These are phyloP conservation scores for Ectropis grisescens DNA, from an alignment of 1,140 invertebrate genomes.

Conservation along the genomic window DNA sequence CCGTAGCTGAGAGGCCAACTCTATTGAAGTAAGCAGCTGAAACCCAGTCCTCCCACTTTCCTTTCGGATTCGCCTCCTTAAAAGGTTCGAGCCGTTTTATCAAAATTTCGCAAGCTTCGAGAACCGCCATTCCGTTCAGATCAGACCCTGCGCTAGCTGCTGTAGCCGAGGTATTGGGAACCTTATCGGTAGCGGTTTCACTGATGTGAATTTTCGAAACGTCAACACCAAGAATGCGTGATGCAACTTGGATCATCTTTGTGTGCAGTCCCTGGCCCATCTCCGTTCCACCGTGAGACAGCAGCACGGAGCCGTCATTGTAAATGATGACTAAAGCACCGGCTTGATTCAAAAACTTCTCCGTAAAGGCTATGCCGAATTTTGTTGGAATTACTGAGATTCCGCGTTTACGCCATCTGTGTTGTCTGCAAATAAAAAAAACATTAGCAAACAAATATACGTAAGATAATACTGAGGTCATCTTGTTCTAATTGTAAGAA, in stretches of 20 bases:
- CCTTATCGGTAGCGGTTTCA: conserved; percentile 93
- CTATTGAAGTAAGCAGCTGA: conserved; percentile 83
- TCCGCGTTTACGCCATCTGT: conserved; percentile 91
- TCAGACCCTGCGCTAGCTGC: conserved; percentile 94
- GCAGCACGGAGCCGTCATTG: conserved; percentile 90
- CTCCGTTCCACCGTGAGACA: conserved; percentile 94
- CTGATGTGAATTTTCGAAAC: conserved; percentile 85
- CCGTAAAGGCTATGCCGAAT: conserved; percentile 90
- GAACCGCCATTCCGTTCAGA: conserved; percentile 94
- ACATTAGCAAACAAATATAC: conserved; percentile 14
- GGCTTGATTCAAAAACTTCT: conserved; percentile 87
- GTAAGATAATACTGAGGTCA: not conserved
- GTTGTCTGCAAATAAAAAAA: conserved; percentile 70
- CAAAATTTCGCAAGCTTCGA: conserved; percentile 87
- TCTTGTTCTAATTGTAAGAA: not conserved
- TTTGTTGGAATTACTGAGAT: conserved; percentile 90
- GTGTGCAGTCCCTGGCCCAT: conserved; percentile 97
- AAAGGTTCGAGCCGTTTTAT: conserved; percentile 83
- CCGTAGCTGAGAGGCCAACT: conserved; percentile 87
- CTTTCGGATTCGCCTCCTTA: conserved; percentile 82
- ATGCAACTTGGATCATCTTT: conserved; percentile 93
- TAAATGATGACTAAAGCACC: conserved; percentile 93
- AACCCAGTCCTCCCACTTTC: conserved; percentile 91
- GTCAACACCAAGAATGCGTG: conserved; percentile 80
- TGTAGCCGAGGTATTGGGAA: conserved; percentile 94